Evolutionary conservation across 2,113 vertebrate genomes (phyloP), one percentile per base, ranked within the genome.

Genomic region (Tragelaphus strepsiceros): DNA sequence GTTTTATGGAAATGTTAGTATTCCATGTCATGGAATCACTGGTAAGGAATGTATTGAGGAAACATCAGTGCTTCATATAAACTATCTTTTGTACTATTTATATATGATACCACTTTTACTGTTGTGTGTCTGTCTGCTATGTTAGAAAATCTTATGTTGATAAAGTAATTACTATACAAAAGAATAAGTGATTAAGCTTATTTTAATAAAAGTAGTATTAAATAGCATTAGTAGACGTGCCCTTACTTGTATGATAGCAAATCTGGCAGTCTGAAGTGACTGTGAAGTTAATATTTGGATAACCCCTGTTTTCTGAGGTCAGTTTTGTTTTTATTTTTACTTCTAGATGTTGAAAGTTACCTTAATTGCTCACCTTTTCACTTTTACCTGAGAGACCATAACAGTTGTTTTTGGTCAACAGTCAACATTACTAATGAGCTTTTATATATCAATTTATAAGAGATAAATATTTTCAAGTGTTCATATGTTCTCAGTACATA

Each of bases 401-500:
- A 39, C 53, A 95, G 8, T 94, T 96, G 17, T 78, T 96, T 90
- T 86, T 89, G 15, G 19, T 83, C 53, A 87, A 32, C 62, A 81
- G 24, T 67, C 24, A 93, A 5, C 32, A 59, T 88, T 95, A 77
- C 19, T 88, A 22, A 53, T 91, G 51, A 59, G 12, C 11, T 89
- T 97, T 94, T 93, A 4, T 39, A 28, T 77, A 13, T 88, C n/a
- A 81, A 1, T 30, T 35, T 89, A 22, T 64, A 85, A 81, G 35
- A 96, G 39, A 39, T 78, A 53, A 90, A 94, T 92, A 89, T 95
- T 97, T 97, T 83, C 24, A 90, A 90, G 46, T 80, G 24, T 77
- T 62, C 46, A 2, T 81, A 59, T 71, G 7, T 77, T 92, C 46
- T 64, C 49, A 92, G 30, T 92, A 93, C 83, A 77, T 26, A 83